Conservation (phyloP, 92 coral and sea anemone genomes). For the Paramuricea clavata region DNA sequence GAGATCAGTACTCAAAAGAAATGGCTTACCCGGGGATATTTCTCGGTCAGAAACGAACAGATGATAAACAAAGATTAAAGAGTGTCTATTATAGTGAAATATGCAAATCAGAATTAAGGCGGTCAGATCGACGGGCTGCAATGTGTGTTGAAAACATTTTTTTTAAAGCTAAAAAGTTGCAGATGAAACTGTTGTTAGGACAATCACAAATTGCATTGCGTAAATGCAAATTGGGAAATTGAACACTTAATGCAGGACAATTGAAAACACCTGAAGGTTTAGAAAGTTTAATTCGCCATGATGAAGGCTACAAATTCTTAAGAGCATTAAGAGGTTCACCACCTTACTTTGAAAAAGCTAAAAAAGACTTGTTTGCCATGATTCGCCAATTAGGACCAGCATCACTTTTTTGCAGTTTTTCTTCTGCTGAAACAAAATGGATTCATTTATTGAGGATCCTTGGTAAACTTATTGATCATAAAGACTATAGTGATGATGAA, state of each 20-base stretch:
- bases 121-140: slow-evolving; percentile 49
- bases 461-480: slow-evolving; percentile 54
- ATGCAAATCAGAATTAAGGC: too few species aligned
- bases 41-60: neutral
- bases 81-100: neutral
- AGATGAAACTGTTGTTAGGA: slow-evolving; percentile 57
- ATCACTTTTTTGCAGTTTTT: slow-evolving; percentile 69
- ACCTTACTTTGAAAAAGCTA: slow-evolving; percentile 71
- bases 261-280: slow-evolving; percentile 47
- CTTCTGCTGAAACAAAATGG: slow-evolving; percentile 66
- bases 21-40: slow-evolving; percentile 1
- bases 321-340: slow-evolving; percentile 52
- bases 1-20: neutral
- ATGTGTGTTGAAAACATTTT: slow-evolving; percentile 58
- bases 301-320: slow-evolving; percentile 48
- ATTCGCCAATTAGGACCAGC: slow-evolving; percentile 74
- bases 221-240: slow-evolving; percentile 51
- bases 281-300: slow-evolving; percentile 33
- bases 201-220: slow-evolving; percentile 51
- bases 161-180: slow-evolving; percentile 54
- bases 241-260: slow-evolving; percentile 45
- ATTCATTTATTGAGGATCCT: slow-evolving; percentile 52
- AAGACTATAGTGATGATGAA: slow-evolving; percentile 43
- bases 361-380: slow-evolving; percentile 75
- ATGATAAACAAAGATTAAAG: neutral